phyloP scores from a whole-genome alignment of 1,140 invertebrate genomes.

The Macrostomum lignano region DNA sequence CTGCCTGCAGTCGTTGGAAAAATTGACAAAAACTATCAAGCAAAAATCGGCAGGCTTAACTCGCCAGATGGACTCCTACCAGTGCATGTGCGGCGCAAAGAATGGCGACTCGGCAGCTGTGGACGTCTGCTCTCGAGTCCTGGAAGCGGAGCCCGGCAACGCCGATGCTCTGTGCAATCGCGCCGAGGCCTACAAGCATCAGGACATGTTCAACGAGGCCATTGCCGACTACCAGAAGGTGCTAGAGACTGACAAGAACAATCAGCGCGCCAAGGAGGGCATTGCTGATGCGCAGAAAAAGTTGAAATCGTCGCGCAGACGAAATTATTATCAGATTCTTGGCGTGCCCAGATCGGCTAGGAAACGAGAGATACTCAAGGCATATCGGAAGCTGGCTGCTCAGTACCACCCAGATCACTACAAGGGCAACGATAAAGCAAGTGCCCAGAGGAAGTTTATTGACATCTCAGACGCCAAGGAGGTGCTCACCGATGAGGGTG shows the following conservation, averaged over 20 bases:
- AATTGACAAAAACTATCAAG: conserved; percentile 33
- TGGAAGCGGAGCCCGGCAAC: conserved; percentile 39
- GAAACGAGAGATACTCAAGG: conserved; percentile 76
- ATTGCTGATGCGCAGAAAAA: conserved; percentile 59
- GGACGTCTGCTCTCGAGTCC: conserved; percentile 44
- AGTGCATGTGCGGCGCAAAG: conserved; percentile 28
- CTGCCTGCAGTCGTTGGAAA: conserved; percentile 44
- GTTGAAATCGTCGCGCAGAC: conserved; percentile 61
- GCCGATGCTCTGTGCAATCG: conserved; percentile 53
- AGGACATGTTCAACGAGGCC: conserved; percentile 31
- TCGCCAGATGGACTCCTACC: conserved; percentile 36
- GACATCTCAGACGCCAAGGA: conserved; percentile 96
- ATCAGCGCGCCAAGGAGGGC: conserved; percentile 57
- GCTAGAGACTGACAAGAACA: conserved; percentile 47
- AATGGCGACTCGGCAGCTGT: too few species aligned
- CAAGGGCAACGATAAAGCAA: conserved; percentile 61
- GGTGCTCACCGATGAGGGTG: conserved; percentile 45
- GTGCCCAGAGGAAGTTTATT: conserved; percentile 87
- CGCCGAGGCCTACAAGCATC: conserved; percentile 40
- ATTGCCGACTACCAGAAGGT: conserved; percentile 58
- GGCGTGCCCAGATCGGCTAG: conserved; percentile 49
- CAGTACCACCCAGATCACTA: conserved; percentile 98
- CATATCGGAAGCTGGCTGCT: conserved; percentile 78
- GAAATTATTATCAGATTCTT: conserved; percentile 95
- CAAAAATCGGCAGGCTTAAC: conserved; percentile 34